Evolutionary conservation across 1,140 invertebrate genomes (phyloP).

Genomic region (Tetramorium simillimum): DNA sequence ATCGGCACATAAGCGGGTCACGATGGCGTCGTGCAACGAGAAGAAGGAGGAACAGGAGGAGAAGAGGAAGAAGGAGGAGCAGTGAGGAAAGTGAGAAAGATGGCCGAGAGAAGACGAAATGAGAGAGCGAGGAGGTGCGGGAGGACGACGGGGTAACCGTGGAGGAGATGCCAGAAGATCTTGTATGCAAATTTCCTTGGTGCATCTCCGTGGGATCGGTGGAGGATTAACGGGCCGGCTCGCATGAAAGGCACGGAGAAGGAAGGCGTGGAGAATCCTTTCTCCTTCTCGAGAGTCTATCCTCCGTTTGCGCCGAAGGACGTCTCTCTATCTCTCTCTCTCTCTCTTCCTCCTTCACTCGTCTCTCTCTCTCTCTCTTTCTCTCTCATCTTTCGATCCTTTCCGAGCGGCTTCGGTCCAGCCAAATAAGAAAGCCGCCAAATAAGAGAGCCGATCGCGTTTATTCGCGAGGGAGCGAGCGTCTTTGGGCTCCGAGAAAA

Average conservation of each 20-base stretch:
- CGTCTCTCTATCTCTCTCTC: slow-evolving; percentile 14
- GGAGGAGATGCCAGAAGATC: slow-evolving; percentile 83
- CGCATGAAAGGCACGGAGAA: slow-evolving; percentile 81
- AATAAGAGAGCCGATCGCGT: slow-evolving; percentile 68
- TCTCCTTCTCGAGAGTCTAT: slow-evolving; percentile 49
- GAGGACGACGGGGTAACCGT: slow-evolving; percentile 57
- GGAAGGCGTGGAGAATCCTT: slow-evolving; percentile 66
- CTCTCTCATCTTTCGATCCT: slow-evolving; percentile 58
- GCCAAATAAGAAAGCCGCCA: slow-evolving; percentile 68
- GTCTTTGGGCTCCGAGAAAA: slow-evolving; percentile 42
- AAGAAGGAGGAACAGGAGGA: not conserved
- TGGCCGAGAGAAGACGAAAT: slow-evolving; percentile 52
- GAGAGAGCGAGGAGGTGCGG: slow-evolving; percentile 63
- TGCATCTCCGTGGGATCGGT: slow-evolving; percentile 85
- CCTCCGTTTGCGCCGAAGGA: slow-evolving; percentile 24
- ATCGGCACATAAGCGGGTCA: slow-evolving; percentile 65
- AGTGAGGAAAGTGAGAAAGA: slow-evolving; percentile 29
- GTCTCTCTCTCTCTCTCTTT: slow-evolving; percentile 29
- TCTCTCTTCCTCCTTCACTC: not conserved
- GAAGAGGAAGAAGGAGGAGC: slow-evolving; percentile 10
- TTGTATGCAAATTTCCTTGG: slow-evolving; percentile 86
- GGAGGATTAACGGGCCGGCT: slow-evolving; percentile 85
- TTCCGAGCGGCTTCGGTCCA: slow-evolving; percentile 45
- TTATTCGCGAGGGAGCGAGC: slow-evolving; percentile 61
- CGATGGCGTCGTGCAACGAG: slow-evolving; percentile 71